A percentile compares a stretch with the other conserved stretches of the same genome.
Evolutionary conservation across 2,113 vertebrate species (phyloP).

Genomic region (Centropristis striata): DNA sequence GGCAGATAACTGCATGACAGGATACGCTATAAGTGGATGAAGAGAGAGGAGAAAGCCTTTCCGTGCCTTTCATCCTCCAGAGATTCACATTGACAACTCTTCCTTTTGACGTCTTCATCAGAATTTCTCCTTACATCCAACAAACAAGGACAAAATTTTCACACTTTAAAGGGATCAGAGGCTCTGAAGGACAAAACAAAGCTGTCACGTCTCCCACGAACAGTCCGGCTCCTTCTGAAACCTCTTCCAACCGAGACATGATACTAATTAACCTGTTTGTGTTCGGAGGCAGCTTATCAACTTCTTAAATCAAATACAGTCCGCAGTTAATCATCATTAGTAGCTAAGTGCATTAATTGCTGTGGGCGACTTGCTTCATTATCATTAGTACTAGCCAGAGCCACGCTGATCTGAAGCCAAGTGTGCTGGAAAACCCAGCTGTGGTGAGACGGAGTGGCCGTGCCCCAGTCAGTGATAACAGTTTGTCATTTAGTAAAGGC

Average conservation of each 20-base stretch:
- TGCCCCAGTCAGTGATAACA: constrained; percentile 17
- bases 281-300: constrained; percentile 61
- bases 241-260: constrained; percentile 21
- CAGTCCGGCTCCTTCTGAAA: background rate
- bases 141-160: constrained; percentile 30
- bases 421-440: constrained; percentile 50
- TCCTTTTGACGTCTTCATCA: constrained; percentile 44
- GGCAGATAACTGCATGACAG: constrained; percentile 51
- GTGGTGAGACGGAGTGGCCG: constrained; percentile 40
- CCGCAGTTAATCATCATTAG: constrained; percentile 71
- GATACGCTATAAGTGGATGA: constrained; percentile 37
- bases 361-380: constrained; percentile 61
- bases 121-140: constrained; percentile 1
- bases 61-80: background rate
- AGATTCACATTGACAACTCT: constrained; percentile 35
- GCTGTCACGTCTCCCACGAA: background rate
- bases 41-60: constrained; percentile 14
- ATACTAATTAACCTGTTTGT: constrained; percentile 67
- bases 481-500: constrained; percentile 10
- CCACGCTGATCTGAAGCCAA: constrained; percentile 47
- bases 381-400: constrained; percentile 53
- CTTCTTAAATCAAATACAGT: constrained; percentile 59
- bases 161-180: background rate
- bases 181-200: constrained; percentile 1
- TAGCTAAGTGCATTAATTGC: constrained; percentile 69